Evolutionary conservation across 2,797 vertebrate genomes (phyloP), one percentile per base, ranked within the genome.

Genomic region (Sebastes melanostomus): DNA sequence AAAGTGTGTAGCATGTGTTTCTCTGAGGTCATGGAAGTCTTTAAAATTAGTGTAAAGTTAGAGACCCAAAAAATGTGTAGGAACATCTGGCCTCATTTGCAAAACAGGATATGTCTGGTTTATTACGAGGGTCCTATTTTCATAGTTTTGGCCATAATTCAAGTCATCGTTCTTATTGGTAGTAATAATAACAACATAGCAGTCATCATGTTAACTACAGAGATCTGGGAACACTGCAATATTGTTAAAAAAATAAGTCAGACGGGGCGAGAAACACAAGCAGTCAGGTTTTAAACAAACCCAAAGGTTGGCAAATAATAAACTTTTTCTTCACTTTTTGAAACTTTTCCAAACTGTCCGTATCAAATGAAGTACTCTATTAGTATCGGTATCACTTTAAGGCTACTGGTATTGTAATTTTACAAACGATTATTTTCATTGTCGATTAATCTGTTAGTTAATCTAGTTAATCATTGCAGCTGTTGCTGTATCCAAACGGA

Each of bases 11-110:
- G 34, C 27, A 11, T 60, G 62, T 77, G 67, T 66, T 72, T n/a
- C 50, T 78, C 20, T 77, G 78, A 86, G 67, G 71, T 70, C 58
- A 82, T 73, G 68, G 59, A 70, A 61, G 27, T 69, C 38, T 62
- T 76, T 66, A 4, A 10, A 80, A 55, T 24, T 20, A 4, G 18
- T 7, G 42, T 6, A 12, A 42, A 22, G 22, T 36, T 25, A 20
- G 10, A 46, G 36, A 38, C 60, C 8, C 22, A 24, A 68, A 30
- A 38, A 24, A 61, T n/a, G 9, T 34, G 16, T 24, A 27, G 67
- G 72, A 75, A 67, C 20, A 46, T 66, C 61, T 71, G 34, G 36
- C 27, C 66, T n/a, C 1, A 5, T 12, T 46, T 8, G 7, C 16
- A 55, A 68, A 65, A 50, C 27, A 3, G 29, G 6, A 20, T 18